Conservation (phyloP, 30 jellyfish, hydroid and myxozoan species). For the Cassiopea xamachana region DNA sequence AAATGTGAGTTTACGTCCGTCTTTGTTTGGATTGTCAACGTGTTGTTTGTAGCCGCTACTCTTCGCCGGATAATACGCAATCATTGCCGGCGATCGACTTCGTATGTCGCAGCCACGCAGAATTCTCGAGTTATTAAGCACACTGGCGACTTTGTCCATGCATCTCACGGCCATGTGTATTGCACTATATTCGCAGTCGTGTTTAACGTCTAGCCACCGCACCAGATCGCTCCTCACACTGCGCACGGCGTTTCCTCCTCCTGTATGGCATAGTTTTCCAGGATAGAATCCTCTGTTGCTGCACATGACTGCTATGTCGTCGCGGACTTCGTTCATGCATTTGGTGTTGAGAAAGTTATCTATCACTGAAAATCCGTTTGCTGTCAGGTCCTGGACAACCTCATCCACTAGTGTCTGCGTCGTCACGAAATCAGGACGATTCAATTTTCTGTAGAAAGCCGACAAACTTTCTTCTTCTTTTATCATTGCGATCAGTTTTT, state of each 20-base stretch:
- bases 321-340: slow-evolving; percentile 19
- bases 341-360: slow-evolving; percentile 53
- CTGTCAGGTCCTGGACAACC: slow-evolving; percentile 37
- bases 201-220: slow-evolving; percentile 57
- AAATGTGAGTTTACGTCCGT: slow-evolving; percentile 90
- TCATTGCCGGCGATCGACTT: slow-evolving; percentile 77
- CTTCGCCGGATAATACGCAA: slow-evolving; percentile 94
- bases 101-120: slow-evolving; percentile 47
- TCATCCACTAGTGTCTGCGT: slow-evolving; percentile 28
- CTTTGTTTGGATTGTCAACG: slow-evolving; percentile 89
- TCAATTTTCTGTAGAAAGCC: slow-evolving; percentile 20
- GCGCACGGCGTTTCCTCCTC: background rate
- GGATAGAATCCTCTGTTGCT: slow-evolving; percentile 26
- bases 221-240: slow-evolving; percentile 68
- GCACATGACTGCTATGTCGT: slow-evolving; percentile 28
- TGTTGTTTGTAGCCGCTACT: slow-evolving; percentile 89
- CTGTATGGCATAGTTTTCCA: slow-evolving; percentile 18
- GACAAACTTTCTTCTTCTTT: slow-evolving; percentile 18
- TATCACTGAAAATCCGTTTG: slow-evolving; percentile 48
- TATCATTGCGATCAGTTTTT: background rate
- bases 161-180: slow-evolving; percentile 24
- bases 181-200: slow-evolving; percentile 36
- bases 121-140: slow-evolving; percentile 11
- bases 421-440: slow-evolving; percentile 15
- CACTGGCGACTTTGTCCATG: slow-evolving; percentile 31